These are phyloP conservation scores for Theropithecus gelada DNA, from an alignment of 2,113 vertebrate species.

Conservation along the genomic window DNA sequence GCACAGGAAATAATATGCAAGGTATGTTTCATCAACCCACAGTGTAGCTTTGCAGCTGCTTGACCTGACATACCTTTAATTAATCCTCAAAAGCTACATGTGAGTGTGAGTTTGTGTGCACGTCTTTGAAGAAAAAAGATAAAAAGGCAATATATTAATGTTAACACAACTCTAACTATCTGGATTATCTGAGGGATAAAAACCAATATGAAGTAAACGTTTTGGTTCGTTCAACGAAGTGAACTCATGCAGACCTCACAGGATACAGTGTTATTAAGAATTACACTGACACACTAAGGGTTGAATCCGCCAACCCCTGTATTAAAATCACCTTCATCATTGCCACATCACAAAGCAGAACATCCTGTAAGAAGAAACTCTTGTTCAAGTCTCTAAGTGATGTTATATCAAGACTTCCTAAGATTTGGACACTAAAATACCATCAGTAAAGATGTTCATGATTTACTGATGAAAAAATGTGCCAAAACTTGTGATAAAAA, in stretches of 20 bases:
- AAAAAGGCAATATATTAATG: neutral
- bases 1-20: neutral
- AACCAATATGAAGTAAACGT: neutral
- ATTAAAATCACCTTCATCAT: neutral
- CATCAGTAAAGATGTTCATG: neutral
- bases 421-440: neutral
- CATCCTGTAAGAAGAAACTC: neutral
- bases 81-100: neutral
- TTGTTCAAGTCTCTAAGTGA: neutral
- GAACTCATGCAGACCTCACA: neutral
- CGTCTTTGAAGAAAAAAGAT: neutral
- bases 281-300: fast-evolving
- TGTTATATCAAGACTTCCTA: neutral
- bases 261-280: neutral
- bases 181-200: neutral
- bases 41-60: neutral
- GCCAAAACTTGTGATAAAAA: neutral
- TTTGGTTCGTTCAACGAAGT: neutral
- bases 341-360: neutral
- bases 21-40: neutral
- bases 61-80: neutral
- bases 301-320: neutral
- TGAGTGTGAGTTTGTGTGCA: neutral
- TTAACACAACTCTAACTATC: neutral
- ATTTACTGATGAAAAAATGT: neutral